Evolutionary conservation across 2,888 invertebrate species (phyloP).

Genomic region (Synergus itoensis): DNA sequence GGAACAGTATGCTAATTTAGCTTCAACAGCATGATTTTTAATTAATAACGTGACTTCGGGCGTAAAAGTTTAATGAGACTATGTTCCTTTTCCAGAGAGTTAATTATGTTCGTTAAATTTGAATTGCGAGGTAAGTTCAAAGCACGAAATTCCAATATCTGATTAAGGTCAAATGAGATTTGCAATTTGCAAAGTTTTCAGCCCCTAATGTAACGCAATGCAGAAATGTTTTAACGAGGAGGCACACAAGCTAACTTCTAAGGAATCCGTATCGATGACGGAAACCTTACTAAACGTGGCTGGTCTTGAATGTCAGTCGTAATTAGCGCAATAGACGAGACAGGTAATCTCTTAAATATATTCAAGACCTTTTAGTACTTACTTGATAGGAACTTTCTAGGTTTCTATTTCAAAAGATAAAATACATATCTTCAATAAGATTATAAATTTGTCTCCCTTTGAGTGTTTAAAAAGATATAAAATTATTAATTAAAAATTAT

Average conservation of each 20-base stretch:
- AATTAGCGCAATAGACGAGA: constrained; percentile 42
- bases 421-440: not conserved
- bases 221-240: constrained; percentile 61
- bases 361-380: constrained; percentile 21
- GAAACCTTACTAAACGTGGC: constrained; percentile 65
- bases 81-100: constrained; percentile 37
- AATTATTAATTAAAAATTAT: too few species aligned
- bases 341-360: constrained; percentile 57
- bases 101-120: constrained; percentile 39
- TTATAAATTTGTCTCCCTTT: too few species aligned
- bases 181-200: constrained; percentile 41
- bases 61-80: constrained; percentile 40
- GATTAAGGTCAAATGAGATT: constrained; percentile 42
- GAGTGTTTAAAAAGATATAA: too few species aligned
- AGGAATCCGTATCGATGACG: constrained; percentile 73
- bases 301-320: constrained; percentile 35
- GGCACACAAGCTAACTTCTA: constrained; percentile 65
- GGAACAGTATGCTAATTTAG: not conserved
- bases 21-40: constrained; percentile 36
- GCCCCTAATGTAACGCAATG: constrained; percentile 51
- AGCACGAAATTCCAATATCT: constrained; percentile 41
- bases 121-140: constrained; percentile 36
- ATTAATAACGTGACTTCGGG: constrained; percentile 41
- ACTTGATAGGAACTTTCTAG: not conserved
- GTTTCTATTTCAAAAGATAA: not conserved